Conservation (phyloP, 2,888 invertebrate genomes). For the Xanthorhoe spadicearia region DNA sequence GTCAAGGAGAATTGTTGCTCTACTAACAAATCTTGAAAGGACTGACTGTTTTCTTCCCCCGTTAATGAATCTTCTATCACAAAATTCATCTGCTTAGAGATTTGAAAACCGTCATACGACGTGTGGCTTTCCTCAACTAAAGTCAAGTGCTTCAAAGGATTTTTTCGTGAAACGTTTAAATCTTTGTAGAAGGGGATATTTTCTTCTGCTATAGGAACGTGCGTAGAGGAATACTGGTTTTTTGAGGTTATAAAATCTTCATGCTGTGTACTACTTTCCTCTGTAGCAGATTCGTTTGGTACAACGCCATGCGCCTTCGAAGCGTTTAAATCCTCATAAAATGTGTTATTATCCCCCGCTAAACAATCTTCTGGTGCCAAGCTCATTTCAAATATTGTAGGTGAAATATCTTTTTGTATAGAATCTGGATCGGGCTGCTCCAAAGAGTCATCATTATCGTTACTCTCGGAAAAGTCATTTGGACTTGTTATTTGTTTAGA, state of each 20-base stretch:
- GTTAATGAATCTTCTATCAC: neutral
- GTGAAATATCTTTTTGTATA: constrained; percentile 68
- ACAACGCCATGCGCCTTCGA: neutral
- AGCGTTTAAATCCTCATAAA: constrained; percentile 10
- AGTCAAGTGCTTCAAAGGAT: neutral
- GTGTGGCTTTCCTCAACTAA: neutral
- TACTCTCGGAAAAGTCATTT: constrained; percentile 69
- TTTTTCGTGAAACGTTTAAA: neutral
- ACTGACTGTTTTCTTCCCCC: neutral
- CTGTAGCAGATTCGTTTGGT: neutral
- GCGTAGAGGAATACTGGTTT: neutral
- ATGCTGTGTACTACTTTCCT: neutral
- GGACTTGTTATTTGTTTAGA: constrained; percentile 65
- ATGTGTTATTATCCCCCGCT: constrained; percentile 50
- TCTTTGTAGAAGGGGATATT: neutral
- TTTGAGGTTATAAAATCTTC: neutral
- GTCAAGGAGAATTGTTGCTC: neutral
- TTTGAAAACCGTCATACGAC: neutral
- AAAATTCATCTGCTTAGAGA: neutral
- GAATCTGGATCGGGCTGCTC: constrained; percentile 68
- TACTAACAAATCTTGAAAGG: neutral
- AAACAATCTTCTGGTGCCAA: constrained; percentile 68
- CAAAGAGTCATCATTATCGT: constrained; percentile 75
- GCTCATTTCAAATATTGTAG: constrained; percentile 73
- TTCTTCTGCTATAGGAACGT: neutral